phyloP scores from a whole-genome alignment of 2,888 invertebrate species.

The Loripinus fragilis region DNA sequence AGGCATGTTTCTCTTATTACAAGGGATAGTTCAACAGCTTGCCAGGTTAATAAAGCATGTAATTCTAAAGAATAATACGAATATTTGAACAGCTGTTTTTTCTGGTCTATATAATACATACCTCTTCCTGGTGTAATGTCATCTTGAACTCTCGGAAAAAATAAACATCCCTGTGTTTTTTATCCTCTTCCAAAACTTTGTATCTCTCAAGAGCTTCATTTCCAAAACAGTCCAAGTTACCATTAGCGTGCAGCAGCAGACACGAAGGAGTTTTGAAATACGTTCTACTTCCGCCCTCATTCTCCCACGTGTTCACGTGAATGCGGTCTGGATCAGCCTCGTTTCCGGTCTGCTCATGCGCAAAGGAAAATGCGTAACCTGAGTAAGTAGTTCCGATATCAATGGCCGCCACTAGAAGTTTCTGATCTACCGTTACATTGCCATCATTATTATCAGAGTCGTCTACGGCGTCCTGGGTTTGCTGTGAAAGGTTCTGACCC shows the following conservation, averaged over 20 bases:
- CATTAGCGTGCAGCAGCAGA: constrained; percentile 23
- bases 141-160: constrained; percentile 40
- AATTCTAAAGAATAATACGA: too few relatives aligned
- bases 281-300: constrained; percentile 11
- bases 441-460: too few relatives aligned
- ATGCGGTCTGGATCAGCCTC: constrained; percentile 15
- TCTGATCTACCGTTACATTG: neutral
- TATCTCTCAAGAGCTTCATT: constrained; percentile 29
- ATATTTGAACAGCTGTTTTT: too few relatives aligned
- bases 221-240: constrained; percentile 28
- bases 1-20: too few relatives aligned
- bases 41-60: too few relatives aligned
- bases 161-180: constrained; percentile 21
- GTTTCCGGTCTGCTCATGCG: constrained; percentile 19
- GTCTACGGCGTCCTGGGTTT: too few relatives aligned
- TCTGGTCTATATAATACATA: too few relatives aligned
- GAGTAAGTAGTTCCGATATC: constrained; percentile 37
- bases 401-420: constrained; percentile 27
- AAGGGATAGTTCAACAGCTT: too few relatives aligned
- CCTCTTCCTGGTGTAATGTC: constrained; percentile 33
- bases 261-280: constrained; percentile 31
- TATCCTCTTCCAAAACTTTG: neutral
- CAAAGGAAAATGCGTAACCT: constrained; percentile 34
- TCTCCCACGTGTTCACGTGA: constrained; percentile 23
- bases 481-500: too few relatives aligned